Conservation (phyloP, 2,888 invertebrate species). For the Xylota sylvarum region DNA sequence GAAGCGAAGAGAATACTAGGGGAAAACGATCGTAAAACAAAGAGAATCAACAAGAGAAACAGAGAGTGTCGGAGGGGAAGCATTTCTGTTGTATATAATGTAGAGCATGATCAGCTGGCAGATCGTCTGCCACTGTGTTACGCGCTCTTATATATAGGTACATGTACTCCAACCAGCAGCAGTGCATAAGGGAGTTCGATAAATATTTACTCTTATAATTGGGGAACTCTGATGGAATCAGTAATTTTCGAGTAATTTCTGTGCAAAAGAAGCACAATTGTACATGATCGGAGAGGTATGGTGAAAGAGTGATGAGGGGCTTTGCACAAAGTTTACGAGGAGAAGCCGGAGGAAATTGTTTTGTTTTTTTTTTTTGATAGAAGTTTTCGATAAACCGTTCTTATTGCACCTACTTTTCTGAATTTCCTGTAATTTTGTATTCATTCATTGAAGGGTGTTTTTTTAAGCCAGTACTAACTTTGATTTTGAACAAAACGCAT, state of each 20-base stretch:
- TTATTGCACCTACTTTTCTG: no score
- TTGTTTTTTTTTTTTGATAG: no score
- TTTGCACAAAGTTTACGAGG: not conserved
- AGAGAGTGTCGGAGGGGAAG: constrained; percentile 21
- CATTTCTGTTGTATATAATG: constrained; percentile 4
- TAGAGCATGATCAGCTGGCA: constrained; percentile 54
- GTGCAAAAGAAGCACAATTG: constrained; percentile 35
- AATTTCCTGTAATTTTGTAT: no score
- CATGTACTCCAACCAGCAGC: not conserved
- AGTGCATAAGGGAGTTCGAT: constrained; percentile 34
- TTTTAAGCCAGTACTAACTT: no score
- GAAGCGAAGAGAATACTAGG: constrained; percentile 21
- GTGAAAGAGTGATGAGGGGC: not conserved
- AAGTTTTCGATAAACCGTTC: no score
- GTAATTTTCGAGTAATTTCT: constrained; percentile 10
- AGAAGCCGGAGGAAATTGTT: no score
- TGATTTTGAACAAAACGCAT: no score
- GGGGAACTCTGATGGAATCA: not conserved
- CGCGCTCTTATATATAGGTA: constrained; percentile 33
- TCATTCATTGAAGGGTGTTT: no score
- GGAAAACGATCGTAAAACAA: not conserved
- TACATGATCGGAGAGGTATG: constrained; percentile 26
- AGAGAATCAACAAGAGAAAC: constrained; percentile 30
- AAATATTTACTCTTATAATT: constrained; percentile 50
- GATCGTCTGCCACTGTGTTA: constrained; percentile 57